Conservation (phyloP, 92 coral and sea anemone genomes). For the Phenganax subtilis region DNA sequence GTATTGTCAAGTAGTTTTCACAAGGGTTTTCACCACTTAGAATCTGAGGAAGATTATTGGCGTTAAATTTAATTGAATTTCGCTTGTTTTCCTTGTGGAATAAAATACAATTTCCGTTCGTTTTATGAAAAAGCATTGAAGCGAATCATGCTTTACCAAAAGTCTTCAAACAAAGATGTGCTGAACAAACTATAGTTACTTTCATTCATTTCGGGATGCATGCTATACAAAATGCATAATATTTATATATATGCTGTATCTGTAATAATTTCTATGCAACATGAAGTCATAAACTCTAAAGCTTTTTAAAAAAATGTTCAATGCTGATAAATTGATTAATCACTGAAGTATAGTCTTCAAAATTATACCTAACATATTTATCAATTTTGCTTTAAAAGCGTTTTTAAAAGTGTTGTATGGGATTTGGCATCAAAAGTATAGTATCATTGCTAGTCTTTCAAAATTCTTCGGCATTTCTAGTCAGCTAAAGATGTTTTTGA, state of each 20-base stretch:
- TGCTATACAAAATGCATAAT: constrained; percentile 4
- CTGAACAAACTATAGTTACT: constrained; percentile 1
- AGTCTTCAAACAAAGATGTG: neutral
- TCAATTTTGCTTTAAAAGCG: neutral
- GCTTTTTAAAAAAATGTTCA: neutral
- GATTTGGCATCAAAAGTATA: neutral
- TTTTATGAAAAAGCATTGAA: neutral
- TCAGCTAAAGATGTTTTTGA: constrained; percentile 17
- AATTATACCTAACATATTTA: neutral
- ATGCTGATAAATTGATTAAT: neutral
- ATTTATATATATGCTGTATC: constrained; percentile 5
- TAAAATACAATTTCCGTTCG: constrained; percentile 26
- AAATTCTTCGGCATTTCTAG: neutral
- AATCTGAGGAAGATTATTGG: neutral
- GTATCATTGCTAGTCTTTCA: neutral
- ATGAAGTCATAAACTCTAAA: neutral
- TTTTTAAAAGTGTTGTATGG: neutral
- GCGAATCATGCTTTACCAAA: constrained; percentile 17
- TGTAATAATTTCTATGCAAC: neutral
- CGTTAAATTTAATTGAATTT: constrained; percentile 31
- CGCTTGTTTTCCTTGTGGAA: constrained; percentile 5
- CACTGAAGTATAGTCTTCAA: neutral
- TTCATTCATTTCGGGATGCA: neutral
- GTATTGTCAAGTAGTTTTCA: neutral
- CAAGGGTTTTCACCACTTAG: neutral